Conservation (phyloP, 2,888 invertebrate genomes). For the Hypsopygia costalis region DNA sequence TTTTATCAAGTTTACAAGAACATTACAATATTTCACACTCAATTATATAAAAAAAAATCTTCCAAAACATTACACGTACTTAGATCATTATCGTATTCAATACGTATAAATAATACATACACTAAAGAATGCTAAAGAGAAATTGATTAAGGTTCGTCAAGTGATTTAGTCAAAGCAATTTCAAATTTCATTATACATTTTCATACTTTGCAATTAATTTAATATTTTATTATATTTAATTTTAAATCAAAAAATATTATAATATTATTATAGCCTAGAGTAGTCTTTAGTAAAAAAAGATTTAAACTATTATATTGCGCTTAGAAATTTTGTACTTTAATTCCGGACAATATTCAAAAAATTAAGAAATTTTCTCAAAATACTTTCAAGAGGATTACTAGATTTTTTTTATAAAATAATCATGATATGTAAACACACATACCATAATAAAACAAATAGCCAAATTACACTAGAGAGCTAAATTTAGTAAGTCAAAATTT, state of each 20-base stretch:
- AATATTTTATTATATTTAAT: no score
- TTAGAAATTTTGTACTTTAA: not conserved
- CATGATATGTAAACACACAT: constrained; percentile 10
- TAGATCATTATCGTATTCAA: not conserved
- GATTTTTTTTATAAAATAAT: constrained; percentile 13
- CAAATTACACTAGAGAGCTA: constrained; percentile 29
- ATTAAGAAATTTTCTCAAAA: constrained; percentile 1
- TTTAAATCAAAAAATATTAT: no score
- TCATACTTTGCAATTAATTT: no score
- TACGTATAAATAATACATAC: not conserved
- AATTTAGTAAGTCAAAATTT: constrained; percentile 30
- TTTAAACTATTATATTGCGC: not conserved
- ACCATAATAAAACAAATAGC: constrained; percentile 11
- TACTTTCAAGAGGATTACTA: constrained; percentile 17
- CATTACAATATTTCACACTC: no score
- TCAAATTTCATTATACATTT: no score
- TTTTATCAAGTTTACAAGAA: no score
- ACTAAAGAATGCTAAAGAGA: no score
- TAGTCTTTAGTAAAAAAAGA: not conserved
- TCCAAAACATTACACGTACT: constrained; percentile 4
- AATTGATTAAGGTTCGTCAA: no score
- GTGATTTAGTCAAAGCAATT: no score
- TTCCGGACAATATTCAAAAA: constrained; percentile 4
- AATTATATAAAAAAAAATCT: not conserved
- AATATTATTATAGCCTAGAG: no score